Evolutionary conservation across 2,888 invertebrate genomes (phyloP).

Genomic region (Xylota sylvarum): DNA sequence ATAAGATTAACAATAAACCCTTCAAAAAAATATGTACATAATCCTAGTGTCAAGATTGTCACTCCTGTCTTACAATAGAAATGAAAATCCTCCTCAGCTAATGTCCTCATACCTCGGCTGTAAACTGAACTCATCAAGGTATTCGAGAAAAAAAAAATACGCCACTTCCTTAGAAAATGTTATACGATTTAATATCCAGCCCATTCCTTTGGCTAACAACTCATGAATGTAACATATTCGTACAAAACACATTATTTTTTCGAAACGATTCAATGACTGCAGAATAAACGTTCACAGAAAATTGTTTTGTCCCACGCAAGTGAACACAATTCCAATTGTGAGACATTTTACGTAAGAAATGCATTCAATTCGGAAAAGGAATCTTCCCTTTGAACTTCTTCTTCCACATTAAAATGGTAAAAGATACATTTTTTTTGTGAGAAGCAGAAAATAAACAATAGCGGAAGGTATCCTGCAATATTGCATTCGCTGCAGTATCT

Average conservation of each 20-base stretch:
- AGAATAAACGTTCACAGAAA: conserved; percentile 22
- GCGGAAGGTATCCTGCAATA: conserved; percentile 41
- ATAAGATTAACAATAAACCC: too few relatives aligned
- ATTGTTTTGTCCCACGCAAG: conserved; percentile 37
- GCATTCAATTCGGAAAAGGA: conserved; percentile 39
- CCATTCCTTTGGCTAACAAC: not conserved
- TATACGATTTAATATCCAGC: not conserved
- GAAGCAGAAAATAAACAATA: conserved; percentile 31
- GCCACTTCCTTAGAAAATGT: not conserved
- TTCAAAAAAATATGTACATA: too few relatives aligned
- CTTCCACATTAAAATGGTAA: conserved; percentile 46
- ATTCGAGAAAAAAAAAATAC: too few relatives aligned
- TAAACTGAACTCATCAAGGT: too few relatives aligned
- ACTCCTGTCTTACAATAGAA: too few relatives aligned
- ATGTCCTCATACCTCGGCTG: too few relatives aligned
- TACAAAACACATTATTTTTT: conserved; percentile 9
- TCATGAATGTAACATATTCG: not conserved
- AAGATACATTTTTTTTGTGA: conserved; percentile 43
- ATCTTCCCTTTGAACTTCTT: conserved; percentile 40
- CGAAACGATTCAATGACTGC: conserved; percentile 10
- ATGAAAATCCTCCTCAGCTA: too few relatives aligned
- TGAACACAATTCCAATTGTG: conserved; percentile 41
- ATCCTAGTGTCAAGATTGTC: too few relatives aligned
- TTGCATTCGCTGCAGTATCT: conserved; percentile 29
- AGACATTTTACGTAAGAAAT: conserved; percentile 18